phyloP scores from a whole-genome alignment of 2,113 vertebrate genomes.

The Sprattus sprattus region DNA sequence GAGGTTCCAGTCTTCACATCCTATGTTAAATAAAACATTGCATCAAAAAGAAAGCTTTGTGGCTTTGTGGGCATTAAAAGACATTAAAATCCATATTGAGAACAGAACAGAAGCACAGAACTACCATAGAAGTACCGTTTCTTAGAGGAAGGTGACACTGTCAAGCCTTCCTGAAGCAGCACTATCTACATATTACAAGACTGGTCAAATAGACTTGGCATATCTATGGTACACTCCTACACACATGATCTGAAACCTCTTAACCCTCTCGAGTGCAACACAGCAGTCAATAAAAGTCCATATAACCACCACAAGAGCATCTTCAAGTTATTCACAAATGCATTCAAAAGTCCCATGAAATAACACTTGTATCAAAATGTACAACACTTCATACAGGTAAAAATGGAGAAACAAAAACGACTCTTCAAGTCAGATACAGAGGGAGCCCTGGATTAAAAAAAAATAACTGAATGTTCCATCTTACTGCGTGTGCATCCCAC shows the following conservation, averaged over 20 bases:
- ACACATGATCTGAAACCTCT: background rate
- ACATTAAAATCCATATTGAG: background rate
- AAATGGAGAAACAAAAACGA: background rate
- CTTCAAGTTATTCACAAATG: slow-evolving; percentile 7
- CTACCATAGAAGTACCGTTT: background rate
- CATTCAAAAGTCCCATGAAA: background rate
- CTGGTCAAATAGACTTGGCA: slow-evolving; percentile 1
- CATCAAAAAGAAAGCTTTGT: background rate
- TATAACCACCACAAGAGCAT: background rate
- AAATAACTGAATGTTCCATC: background rate
- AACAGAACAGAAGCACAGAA: background rate
- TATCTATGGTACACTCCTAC: background rate
- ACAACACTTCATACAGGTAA: slow-evolving; percentile 6
- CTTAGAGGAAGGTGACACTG: background rate
- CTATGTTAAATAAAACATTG: background rate
- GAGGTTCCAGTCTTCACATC: background rate
- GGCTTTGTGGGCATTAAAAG: background rate
- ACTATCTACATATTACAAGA: background rate
- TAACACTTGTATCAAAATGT: slow-evolving; percentile 15
- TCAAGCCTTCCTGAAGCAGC: background rate
- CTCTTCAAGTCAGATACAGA: background rate
- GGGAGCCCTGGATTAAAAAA: background rate
- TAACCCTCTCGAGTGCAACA: background rate
- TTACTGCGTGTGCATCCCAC: background rate
- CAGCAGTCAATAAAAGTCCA: background rate